phyloP scores from a whole-genome alignment of 2,888 invertebrate species.

The Cheilosia vernalis region DNA sequence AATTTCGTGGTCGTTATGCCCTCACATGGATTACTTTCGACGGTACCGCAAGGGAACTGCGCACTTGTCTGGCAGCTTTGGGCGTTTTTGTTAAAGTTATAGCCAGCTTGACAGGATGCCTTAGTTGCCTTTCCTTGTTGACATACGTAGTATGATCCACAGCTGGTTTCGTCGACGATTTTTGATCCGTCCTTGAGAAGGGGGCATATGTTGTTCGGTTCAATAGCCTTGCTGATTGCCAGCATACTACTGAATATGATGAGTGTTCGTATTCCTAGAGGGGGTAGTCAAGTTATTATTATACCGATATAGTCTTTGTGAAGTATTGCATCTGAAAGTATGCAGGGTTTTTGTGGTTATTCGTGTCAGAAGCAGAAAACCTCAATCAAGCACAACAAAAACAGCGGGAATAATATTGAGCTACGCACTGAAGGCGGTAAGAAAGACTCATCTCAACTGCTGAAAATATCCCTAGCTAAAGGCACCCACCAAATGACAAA shows the following conservation, averaged over 20 bases:
- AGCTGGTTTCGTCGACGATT: slow-evolving; percentile 72
- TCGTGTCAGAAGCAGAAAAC: no score
- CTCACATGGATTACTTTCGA: slow-evolving; percentile 58
- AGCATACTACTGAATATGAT: background rate
- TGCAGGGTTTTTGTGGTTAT: no score
- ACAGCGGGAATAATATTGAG: no score
- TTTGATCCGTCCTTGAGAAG: slow-evolving; percentile 67
- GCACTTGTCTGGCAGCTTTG: slow-evolving; percentile 71
- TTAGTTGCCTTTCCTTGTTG: slow-evolving; percentile 55
- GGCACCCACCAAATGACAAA: no score
- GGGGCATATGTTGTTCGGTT: slow-evolving; percentile 70
- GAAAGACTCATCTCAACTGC: no score
- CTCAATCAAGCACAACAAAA: no score
- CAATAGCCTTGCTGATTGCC: slow-evolving; percentile 15
- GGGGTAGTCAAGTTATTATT: background rate
- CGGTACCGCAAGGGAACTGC: slow-evolving; percentile 66
- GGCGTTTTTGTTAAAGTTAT: slow-evolving; percentile 76
- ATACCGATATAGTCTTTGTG: no score
- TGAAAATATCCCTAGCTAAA: no score
- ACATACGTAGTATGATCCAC: slow-evolving; percentile 76
- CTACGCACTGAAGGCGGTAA: no score
- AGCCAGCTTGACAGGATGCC: slow-evolving; percentile 64
- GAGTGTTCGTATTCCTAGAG: background rate
- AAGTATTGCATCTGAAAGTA: no score
- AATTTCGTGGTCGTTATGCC: slow-evolving; percentile 64